Conservation (phyloP, 2,113 vertebrate genomes). For the Psilopsiagon aymara region DNA sequence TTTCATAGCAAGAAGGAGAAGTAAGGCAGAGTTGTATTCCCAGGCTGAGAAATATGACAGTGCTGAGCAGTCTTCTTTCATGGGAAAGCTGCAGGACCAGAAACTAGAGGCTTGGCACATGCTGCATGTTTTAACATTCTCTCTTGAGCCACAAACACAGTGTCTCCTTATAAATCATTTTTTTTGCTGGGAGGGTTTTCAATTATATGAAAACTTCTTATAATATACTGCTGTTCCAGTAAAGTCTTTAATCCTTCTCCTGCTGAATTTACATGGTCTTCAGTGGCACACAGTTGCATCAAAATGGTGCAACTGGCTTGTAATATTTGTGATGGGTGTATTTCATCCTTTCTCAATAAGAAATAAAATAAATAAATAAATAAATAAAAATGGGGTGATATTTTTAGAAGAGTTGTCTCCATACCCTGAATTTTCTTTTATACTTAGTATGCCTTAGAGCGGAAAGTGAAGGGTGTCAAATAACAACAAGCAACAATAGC, state of each 20-base stretch:
- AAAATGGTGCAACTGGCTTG: neutral
- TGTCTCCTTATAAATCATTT: neutral
- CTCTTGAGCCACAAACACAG: neutral
- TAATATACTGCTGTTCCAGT: neutral
- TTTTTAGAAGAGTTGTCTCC: neutral
- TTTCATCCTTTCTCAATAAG: neutral
- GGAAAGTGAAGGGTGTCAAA: neutral
- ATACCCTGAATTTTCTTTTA: neutral
- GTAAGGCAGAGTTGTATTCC: neutral
- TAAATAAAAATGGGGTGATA: neutral
- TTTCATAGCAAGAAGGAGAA: neutral
- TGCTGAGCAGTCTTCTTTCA: neutral
- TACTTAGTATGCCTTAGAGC: neutral
- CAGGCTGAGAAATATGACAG: neutral
- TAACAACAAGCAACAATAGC: neutral
- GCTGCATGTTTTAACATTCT: neutral
- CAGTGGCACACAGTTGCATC: neutral
- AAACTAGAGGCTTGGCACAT: neutral
- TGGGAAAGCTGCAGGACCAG: neutral
- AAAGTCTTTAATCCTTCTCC: neutral
- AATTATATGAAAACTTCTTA: neutral
- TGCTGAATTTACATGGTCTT: neutral
- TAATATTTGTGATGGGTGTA: neutral
- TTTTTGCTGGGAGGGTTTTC: neutral
- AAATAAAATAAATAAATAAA: neutral